Percentiles rank a stretch among this genome's conserved stretches.
Conservation (phyloP, 2,113 vertebrate genomes). For the Tenrec ecaudatus region DNA sequence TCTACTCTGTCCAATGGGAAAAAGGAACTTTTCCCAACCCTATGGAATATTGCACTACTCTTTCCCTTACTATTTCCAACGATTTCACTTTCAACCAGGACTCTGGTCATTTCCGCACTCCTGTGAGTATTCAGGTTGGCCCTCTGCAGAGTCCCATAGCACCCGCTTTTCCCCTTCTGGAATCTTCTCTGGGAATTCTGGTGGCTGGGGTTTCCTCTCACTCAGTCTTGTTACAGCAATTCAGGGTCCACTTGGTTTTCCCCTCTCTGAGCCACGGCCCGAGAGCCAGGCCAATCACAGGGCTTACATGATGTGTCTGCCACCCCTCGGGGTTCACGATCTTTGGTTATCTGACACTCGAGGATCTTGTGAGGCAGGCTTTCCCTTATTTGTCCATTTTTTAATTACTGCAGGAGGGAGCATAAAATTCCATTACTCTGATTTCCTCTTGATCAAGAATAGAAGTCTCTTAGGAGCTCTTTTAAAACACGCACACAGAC, state of each 20-base stretch:
- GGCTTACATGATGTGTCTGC: background rate
- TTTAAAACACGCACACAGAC: background rate
- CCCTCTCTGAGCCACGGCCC: background rate
- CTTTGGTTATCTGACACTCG: background rate
- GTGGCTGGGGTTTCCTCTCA: background rate
- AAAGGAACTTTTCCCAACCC: background rate
- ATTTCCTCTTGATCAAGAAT: background rate
- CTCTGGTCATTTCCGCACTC: background rate
- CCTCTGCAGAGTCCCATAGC: background rate
- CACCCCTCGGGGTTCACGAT: background rate
- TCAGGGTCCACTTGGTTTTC: background rate
- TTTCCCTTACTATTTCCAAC: constrained; percentile 9
- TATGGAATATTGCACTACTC: background rate
- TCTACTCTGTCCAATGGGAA: constrained; percentile 2
- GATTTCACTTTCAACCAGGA: background rate
- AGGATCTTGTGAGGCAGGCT: constrained; percentile 1
- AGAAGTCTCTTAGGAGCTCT: constrained; percentile 37
- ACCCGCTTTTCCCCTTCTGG: background rate
- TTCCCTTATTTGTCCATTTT: background rate
- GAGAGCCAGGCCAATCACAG: background rate
- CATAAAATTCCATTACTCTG: background rate
- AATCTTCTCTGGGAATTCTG: background rate
- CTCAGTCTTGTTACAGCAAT: background rate
- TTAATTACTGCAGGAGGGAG: constrained; percentile 26
- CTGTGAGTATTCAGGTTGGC: background rate